Evolutionary conservation across 2,113 vertebrate species (phyloP).

Genomic region (Lepidothrix coronata): DNA sequence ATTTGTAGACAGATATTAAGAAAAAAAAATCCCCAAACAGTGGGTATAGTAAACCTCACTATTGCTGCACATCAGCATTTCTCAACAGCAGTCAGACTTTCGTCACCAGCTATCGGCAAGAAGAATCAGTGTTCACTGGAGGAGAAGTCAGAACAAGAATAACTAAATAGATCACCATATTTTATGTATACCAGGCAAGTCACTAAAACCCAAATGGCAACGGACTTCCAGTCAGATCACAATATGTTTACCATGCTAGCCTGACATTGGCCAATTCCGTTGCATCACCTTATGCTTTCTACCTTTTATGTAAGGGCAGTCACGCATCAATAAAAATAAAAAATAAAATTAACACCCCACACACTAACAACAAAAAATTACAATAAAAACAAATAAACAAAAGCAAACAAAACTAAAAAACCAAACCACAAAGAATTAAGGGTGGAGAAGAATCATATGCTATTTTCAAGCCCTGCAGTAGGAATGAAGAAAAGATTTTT

Average conservation of each 20-base stretch:
- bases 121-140: not conserved
- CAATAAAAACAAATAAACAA: not conserved
- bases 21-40: not conserved
- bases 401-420: not conserved
- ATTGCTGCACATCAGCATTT: not conserved
- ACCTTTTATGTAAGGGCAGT: not conserved
- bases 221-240: not conserved
- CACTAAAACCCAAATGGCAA: not conserved
- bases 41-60: not conserved
- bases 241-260: not conserved
- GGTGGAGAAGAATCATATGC: not conserved
- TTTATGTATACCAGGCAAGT: not conserved
- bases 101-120: not conserved
- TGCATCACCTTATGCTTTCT: not conserved
- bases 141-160: not conserved
- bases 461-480: not conserved
- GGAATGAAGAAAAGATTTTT: not conserved
- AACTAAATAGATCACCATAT: not conserved
- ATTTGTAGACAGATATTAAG: not conserved
- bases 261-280: not conserved
- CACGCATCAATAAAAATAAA: not conserved
- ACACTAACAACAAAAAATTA: not conserved
- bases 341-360: not conserved
- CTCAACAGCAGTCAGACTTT: not conserved
- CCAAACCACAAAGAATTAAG: not conserved